Evolutionary conservation across 2,797 vertebrate genomes (phyloP), one percentile per base, ranked within the genome.

Genomic region (Buceros bicornis): DNA sequence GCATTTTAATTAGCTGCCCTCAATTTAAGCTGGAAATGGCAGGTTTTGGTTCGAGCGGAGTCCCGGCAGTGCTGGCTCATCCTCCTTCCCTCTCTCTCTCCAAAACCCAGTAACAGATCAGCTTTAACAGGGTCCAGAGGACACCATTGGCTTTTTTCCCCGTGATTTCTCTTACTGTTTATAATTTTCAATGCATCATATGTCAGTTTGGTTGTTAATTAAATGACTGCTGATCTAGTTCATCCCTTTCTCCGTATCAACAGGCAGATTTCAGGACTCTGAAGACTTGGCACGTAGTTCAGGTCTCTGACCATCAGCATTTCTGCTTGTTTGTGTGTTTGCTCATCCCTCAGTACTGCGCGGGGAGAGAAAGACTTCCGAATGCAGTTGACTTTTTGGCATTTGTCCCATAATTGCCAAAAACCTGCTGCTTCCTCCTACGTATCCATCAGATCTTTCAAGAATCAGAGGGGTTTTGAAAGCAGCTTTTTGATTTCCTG

Each of bases 401-500:
- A 10, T 65, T 77, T 10, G 5, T 77, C 89, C 86, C 6, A 1
- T 17, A 64, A 48, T 71, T 67, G 37, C 80, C 79, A 60, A 31
- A 60, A 83, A 72, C 2, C 57, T 54, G 78, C 81, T 60, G 81
- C 51, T 90, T 45, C 82, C 82, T 82, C 95, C 95, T 89, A 82
- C 72, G 3, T 69, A 50, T n/a, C 74, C 61, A 69, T 67, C 67
- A 57, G 70, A 64, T 64, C 95, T 62, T 66, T 42, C 72, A 15
- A n/a, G 78, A 76, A 62, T 51, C 88, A 66, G 85, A 73, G 13
- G 87, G 61, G 57, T 78, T 94, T 92, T 85, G 64, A 89, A 92
- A 86, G 88, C 53, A 50, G 87, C 80, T 93, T 93, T 93, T 90
- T 80, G 74, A 72, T 76, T 87, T 65, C 82, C 81, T 24, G 70